phyloP scores from a whole-genome alignment of 2,888 invertebrate species.

The Ennomos fuscantarius region DNA sequence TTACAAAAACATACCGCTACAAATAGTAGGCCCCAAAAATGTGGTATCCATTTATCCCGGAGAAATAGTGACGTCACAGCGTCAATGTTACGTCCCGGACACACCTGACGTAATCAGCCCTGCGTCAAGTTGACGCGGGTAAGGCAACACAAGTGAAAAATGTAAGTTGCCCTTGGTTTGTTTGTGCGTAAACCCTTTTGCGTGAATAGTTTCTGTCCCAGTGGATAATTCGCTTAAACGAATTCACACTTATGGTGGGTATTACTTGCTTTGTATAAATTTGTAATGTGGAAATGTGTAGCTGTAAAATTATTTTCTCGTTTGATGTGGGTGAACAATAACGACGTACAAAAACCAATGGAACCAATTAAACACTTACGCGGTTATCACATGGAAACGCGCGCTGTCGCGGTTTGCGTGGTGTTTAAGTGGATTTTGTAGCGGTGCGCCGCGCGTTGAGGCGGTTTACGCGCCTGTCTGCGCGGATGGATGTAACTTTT shows the following conservation, averaged over 20 bases:
- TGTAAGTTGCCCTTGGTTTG: slow-evolving; percentile 35
- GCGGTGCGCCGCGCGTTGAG: too few species aligned
- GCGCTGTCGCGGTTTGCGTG: too few species aligned
- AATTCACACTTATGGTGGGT: slow-evolving; percentile 13
- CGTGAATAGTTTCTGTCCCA: slow-evolving; percentile 37
- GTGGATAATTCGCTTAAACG: slow-evolving; percentile 14
- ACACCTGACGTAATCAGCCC: slow-evolving; percentile 55
- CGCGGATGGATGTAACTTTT: too few species aligned
- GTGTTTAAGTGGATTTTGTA: too few species aligned
- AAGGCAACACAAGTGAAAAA: slow-evolving; percentile 36
- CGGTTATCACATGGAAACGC: too few species aligned
- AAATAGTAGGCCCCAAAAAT: slow-evolving; percentile 12
- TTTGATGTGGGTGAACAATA: too few species aligned
- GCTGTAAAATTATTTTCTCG: too few species aligned
- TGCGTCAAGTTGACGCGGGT: slow-evolving; percentile 56
- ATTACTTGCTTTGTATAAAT: background rate
- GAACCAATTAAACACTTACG: too few species aligned
- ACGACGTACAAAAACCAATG: too few species aligned
- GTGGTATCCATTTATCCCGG: slow-evolving; percentile 25
- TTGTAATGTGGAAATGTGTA: too few species aligned
- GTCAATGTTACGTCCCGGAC: slow-evolving; percentile 32
- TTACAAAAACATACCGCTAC: background rate
- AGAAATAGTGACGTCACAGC: slow-evolving; percentile 29
- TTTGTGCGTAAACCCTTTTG: slow-evolving; percentile 32
- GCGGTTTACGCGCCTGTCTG: too few species aligned